phyloP scores from a whole-genome alignment of 2,888 invertebrate genomes.

The Xestia sexstrigata region DNA sequence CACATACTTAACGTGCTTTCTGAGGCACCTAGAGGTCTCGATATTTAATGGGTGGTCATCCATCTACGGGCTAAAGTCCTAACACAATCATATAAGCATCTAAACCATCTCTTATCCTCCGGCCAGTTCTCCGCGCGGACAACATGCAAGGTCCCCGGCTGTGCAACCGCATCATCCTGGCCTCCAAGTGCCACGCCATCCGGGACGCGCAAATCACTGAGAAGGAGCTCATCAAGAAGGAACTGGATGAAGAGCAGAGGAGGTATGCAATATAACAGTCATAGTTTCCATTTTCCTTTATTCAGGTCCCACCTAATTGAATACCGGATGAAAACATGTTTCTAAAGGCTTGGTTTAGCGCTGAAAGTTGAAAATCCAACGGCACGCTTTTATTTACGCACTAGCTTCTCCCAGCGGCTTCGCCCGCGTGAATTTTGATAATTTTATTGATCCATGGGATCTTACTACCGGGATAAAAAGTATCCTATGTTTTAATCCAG shows the following conservation, averaged over 20 bases:
- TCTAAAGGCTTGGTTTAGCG: not conserved
- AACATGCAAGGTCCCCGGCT: conserved; percentile 88
- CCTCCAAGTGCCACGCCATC: conserved; percentile 96
- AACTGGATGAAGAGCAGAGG: conserved; percentile 89
- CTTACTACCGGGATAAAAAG: no score
- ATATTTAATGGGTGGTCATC: not conserved
- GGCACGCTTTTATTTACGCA: not conserved
- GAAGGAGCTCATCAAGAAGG: conserved; percentile 90
- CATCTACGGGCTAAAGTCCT: not conserved
- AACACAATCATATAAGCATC: not conserved
- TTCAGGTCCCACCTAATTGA: not conserved
- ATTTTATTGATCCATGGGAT: no score
- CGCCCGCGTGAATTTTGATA: no score
- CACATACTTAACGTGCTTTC: not conserved
- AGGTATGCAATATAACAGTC: conserved; percentile 72
- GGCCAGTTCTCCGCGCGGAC: conserved; percentile 92
- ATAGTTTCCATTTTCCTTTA: not conserved
- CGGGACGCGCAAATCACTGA: conserved; percentile 95
- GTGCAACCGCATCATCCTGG: conserved; percentile 95
- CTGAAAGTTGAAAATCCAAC: not conserved
- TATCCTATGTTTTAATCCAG: no score
- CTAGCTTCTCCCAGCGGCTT: no score
- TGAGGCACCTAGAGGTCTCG: not conserved
- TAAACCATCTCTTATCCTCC: not conserved
- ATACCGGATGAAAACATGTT: not conserved